Evolutionary conservation across 2,113 vertebrate species (phyloP), one percentile per base, ranked within the genome.

Genomic region (Perca flavescens): DNA sequence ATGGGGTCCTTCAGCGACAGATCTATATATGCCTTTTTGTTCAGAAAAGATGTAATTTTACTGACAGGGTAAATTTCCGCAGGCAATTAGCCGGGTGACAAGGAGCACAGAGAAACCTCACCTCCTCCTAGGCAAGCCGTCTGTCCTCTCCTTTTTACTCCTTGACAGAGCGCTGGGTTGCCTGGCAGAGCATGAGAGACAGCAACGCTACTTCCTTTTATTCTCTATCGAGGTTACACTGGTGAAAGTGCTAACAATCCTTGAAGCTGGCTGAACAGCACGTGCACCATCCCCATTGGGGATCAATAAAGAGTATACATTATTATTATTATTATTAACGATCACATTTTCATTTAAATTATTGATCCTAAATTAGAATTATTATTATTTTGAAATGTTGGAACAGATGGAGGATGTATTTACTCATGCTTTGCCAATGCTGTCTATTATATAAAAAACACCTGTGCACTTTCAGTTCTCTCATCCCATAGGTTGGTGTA

Each of bases 401-500:
- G 25, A 83, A 77, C 81, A 87, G 87, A 83, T 85, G 64, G 84
- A 75, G 52, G 46, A 21, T 71, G 66, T 52, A 28, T 84, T 60
- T 63, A 61, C 64, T 86, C 28, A 15, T 62, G 19, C 50, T 66
- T 77, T 0, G 46, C 65, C 86, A 77, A 82, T 69, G 66, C 15
- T 14, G 17, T 70, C 61, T 49, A 80, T 81, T 49, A 69, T 70
- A 72, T 60, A 49, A 65, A 65, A 87, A 80, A 86, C 92, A 92
- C 91, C 88, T 93, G 93, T 60, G 61, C 80, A 52, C 73, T 60
- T 74, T 60, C 73, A 68, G 79, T 70, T 53, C 56, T 52, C 53
- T 77, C 52, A 7, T 86, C 89, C 83, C 86, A 86, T 81, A 89
- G 89, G 88, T 90, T 81, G 82, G 64, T 61, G 84, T 72, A 85